Evolutionary conservation across 37 sponge, comb jelly and placozoan species (phyloP).

Genomic region (Hexactinellida sp.): DNA sequence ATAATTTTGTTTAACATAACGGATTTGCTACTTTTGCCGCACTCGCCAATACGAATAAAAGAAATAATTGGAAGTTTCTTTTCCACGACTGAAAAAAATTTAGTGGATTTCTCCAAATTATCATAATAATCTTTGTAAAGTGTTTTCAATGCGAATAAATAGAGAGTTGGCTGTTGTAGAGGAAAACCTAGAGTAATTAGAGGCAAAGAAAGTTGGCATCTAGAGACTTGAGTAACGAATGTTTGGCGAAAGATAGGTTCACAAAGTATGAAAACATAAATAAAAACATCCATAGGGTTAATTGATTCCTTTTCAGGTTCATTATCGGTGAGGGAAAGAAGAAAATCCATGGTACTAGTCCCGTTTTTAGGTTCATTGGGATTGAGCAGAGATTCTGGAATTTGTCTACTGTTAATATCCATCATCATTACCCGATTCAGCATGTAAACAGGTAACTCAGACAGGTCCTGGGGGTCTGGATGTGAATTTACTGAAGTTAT

Average conservation of each 20-base stretch:
- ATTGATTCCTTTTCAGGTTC: background rate
- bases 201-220: slow-evolving; percentile 20
- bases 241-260: background rate
- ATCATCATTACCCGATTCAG: background rate
- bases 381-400: background rate
- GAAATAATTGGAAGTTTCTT: slow-evolving; percentile 21
- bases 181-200: background rate
- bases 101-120: background rate
- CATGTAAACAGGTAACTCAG: background rate
- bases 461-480: background rate
- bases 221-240: background rate
- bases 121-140: slow-evolving; percentile 16
- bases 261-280: background rate
- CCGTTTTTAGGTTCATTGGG: background rate
- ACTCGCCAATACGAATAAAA: slow-evolving; percentile 16
- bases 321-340: background rate
- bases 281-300: background rate
- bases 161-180: background rate
- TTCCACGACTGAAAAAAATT: background rate
- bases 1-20: slow-evolving; percentile 18
- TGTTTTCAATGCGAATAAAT: slow-evolving; percentile 17
- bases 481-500: background rate
- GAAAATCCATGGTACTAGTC: background rate
- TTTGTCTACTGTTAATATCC: background rate
- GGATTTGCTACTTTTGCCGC: slow-evolving; percentile 17